Percentiles rank a stretch among this genome's conserved stretches.
phyloP scores from a whole-genome alignment of 2,888 invertebrate genomes.

The Lepidochitona cinerea region DNA sequence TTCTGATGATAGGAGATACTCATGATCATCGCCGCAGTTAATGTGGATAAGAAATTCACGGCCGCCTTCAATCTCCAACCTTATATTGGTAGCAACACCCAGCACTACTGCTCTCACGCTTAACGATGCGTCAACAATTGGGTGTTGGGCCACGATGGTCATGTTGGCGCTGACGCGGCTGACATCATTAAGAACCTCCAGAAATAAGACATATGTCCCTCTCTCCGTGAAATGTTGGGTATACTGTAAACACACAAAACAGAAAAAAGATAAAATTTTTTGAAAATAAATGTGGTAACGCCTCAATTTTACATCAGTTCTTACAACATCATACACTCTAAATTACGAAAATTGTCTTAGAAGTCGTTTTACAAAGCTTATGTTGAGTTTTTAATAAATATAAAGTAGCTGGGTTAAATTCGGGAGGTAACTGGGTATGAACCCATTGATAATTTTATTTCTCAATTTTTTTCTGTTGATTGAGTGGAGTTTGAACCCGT shows the following conservation, averaged over 20 bases:
- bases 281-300: too few relatives aligned
- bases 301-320: too few relatives aligned
- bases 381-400: too few relatives aligned
- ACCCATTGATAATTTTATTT: too few relatives aligned
- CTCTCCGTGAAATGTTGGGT: constrained; percentile 29
- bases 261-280: too few relatives aligned
- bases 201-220: constrained; percentile 36
- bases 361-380: too few relatives aligned
- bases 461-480: too few relatives aligned
- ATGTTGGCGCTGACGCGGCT: constrained; percentile 34
- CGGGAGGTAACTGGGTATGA: too few relatives aligned
- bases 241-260: constrained; percentile 38
- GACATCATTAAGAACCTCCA: constrained; percentile 49
- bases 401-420: too few relatives aligned
- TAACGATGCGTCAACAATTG: constrained; percentile 35
- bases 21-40: constrained; percentile 49
- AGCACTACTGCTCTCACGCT: constrained; percentile 32
- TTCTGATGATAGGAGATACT: constrained; percentile 17
- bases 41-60: constrained; percentile 34
- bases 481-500: too few relatives aligned
- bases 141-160: constrained; percentile 41
- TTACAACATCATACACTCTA: too few relatives aligned
- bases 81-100: constrained; percentile 36
- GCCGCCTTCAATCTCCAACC: constrained; percentile 37
- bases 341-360: too few relatives aligned